phyloP scores from a whole-genome alignment of 2,113 vertebrate genomes.

The Hyperoodon ampullatus region DNA sequence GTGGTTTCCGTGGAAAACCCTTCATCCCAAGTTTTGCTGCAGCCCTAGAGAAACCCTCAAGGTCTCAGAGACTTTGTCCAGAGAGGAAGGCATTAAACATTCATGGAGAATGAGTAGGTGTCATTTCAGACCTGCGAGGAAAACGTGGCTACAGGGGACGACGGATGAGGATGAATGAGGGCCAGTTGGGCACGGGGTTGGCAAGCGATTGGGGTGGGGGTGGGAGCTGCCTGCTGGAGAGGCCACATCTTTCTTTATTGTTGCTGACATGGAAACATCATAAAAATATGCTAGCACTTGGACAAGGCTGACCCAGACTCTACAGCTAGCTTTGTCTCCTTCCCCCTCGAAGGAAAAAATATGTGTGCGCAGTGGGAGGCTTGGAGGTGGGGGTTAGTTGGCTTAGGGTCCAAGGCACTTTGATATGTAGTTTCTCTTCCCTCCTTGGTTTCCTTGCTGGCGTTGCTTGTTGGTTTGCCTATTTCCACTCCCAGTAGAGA shows the following conservation, averaged over 20 bases:
- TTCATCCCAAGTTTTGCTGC: not conserved
- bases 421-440: not conserved
- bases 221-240: not conserved
- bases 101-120: constrained; percentile 18
- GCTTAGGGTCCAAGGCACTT: not conserved
- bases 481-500: not conserved
- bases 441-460: not conserved
- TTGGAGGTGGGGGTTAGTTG: not conserved
- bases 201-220: accelerated
- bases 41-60: not conserved
- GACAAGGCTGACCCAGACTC: not conserved
- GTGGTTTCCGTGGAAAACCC: not conserved
- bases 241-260: not conserved
- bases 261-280: not conserved
- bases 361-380: not conserved
- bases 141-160: not conserved
- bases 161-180: constrained; percentile 11
- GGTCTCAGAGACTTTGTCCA: not conserved
- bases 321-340: too few relatives aligned
- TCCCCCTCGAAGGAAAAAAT: not conserved
- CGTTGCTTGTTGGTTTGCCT: not conserved
- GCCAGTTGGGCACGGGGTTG: not conserved
- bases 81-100: constrained; percentile 28
- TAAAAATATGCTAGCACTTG: not conserved
- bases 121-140: constrained; percentile 11